Percentiles rank a stretch among this genome's conserved stretches.
Conservation (phyloP, 2,113 vertebrate species). For the Mystacornis crossleyi region DNA sequence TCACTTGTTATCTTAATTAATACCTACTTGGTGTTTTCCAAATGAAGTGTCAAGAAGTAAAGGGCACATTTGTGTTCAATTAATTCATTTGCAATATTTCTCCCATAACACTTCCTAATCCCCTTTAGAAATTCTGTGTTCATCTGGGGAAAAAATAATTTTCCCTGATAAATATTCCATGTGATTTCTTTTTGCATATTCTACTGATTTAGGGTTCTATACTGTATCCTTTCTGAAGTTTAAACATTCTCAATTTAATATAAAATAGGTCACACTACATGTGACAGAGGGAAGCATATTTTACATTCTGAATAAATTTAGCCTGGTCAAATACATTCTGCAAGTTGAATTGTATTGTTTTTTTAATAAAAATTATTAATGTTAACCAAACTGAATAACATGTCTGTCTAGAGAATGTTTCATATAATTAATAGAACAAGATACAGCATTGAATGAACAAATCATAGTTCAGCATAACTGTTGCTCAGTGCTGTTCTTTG, state of each 20-base stretch:
- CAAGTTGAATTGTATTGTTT: not conserved
- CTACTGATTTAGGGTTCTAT: not conserved
- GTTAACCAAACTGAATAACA: not conserved
- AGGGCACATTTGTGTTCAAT: slow-evolving; percentile 48
- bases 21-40: slow-evolving; percentile 40
- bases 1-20: slow-evolving; percentile 67
- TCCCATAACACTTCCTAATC: not conserved
- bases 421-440: not conserved
- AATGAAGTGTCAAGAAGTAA: slow-evolving; percentile 59
- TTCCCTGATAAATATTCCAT: slow-evolving; percentile 37
- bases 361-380: not conserved
- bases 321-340: not conserved
- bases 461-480: not conserved
- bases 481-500: not conserved
- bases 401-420: not conserved
- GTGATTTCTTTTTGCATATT: not conserved
- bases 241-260: not conserved
- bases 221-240: not conserved
- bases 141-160: not conserved
- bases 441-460: not conserved
- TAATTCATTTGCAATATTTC: slow-evolving; percentile 17
- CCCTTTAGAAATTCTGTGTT: slow-evolving; percentile 18
- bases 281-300: not conserved
- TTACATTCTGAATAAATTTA: not conserved
- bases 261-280: not conserved